phyloP scores from a whole-genome alignment of 1,140 invertebrate species.

The Monomorium pharaonis region DNA sequence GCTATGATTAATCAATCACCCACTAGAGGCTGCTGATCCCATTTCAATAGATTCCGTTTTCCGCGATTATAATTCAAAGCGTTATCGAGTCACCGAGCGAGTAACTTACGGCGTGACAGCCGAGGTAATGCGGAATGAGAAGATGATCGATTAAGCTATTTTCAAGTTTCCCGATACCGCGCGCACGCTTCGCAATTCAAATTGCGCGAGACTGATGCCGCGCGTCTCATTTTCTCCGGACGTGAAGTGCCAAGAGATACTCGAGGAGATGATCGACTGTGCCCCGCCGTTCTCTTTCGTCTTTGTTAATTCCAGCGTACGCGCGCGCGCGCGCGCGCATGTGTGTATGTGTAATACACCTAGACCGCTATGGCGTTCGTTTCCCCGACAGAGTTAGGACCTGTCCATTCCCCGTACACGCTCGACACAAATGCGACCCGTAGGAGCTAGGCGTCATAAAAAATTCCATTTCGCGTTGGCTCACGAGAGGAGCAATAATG shows the following conservation, averaged over 20 bases:
- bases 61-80: slow-evolving; percentile 52
- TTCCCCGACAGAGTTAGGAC: slow-evolving; percentile 18
- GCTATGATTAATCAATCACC: slow-evolving; percentile 34
- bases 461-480: slow-evolving; percentile 62
- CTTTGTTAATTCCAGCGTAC: slow-evolving; percentile 42
- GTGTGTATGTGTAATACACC: neutral
- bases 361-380: neutral
- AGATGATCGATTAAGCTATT: slow-evolving; percentile 59
- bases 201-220: slow-evolving; percentile 28
- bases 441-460: slow-evolving; percentile 47
- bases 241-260: slow-evolving; percentile 33
- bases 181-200: slow-evolving; percentile 44
- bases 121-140: slow-evolving; percentile 41
- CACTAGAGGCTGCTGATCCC: neutral
- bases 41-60: slow-evolving; percentile 37
- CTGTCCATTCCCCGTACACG: slow-evolving; percentile 22
- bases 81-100: slow-evolving; percentile 37
- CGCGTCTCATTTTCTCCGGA: neutral
- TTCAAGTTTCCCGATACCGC: slow-evolving; percentile 42
- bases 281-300: neutral
- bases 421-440: slow-evolving; percentile 19
- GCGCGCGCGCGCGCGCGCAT: neutral
- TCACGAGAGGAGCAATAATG: slow-evolving; percentile 45
- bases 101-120: slow-evolving; percentile 47
- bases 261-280: slow-evolving; percentile 35